phyloP scores from a whole-genome alignment of 2,113 vertebrate genomes.

The Crotalus viridis region DNA sequence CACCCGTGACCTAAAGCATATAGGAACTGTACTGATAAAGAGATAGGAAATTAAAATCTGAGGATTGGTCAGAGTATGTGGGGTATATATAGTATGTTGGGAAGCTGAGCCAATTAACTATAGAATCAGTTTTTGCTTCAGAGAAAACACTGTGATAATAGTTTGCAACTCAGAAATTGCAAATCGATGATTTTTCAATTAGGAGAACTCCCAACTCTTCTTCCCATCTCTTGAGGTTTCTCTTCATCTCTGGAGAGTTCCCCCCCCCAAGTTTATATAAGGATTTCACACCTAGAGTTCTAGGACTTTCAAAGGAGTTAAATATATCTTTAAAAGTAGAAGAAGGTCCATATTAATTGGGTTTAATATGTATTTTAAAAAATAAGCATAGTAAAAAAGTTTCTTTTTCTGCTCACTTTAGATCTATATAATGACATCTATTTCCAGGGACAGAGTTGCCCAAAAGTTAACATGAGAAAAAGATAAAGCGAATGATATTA shows the following conservation, averaged over 20 bases:
- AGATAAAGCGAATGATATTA: background rate
- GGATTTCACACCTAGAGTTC: background rate
- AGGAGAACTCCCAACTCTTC: background rate
- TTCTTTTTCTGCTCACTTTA: background rate
- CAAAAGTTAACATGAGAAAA: background rate
- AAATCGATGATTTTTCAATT: background rate
- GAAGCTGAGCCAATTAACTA: background rate
- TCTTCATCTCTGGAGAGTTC: background rate
- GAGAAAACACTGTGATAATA: background rate
- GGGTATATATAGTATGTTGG: background rate
- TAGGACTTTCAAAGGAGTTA: background rate
- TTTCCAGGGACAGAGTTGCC: background rate
- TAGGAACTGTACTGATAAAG: background rate
- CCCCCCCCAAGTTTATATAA: background rate
- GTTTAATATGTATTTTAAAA: background rate
- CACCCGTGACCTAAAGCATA: background rate
- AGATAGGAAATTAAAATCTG: background rate
- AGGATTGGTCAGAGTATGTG: background rate
- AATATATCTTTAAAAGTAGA: background rate
- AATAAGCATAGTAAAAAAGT: background rate
- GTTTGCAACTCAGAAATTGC: background rate
- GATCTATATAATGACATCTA: background rate
- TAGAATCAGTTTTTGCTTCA: background rate
- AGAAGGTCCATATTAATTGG: background rate
- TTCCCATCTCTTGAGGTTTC: background rate